Base-by-base conservation (phyloP, 30 jellyfish, hydroid and myxozoan species). In the Aurelia aurita region DNA sequence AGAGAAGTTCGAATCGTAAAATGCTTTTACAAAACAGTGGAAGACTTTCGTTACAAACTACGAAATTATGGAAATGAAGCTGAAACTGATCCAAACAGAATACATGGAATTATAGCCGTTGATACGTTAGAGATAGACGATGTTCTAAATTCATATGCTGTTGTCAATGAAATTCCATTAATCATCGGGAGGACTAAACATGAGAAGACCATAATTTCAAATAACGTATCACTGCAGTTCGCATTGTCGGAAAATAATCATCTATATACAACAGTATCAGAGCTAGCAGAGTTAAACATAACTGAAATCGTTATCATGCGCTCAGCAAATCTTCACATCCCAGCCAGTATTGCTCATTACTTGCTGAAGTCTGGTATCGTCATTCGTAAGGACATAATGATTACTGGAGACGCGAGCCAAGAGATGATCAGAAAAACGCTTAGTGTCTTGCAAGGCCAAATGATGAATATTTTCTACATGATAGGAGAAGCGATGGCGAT, bases 71-170 rank as follows among this genome's bases (percentile, higher is more conserved):
- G 34, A 23, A 58, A 21, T 13, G 20, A 54, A 18, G 32, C 35
- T 1, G 25, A 32, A 14, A 53, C 69, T 28, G 65, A 70, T 69
- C 87, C 90, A 26, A 69, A 51, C 13, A 59, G 46, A 46, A 2
- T 87, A 5, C 96, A 87, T 32, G 87, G 82, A 0, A 87, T 87
- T n/a, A 43, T 87, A 20, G 86, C 81, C 55, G 28, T 78, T 8
- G 69, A 87, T 35, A 58, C 82, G 16, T 57, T 11, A 16, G 60
- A 66, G 2, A 73, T 87, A 12, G 79, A 66, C 18, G 81, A n/a
- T 9, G 20, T 60, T n/a, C 25, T 87, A 21, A 53, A 58, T 66
- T 72, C 89, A 19, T 53, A 72, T 10, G 82, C 86, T 1, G 29
- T 10, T 8, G 22, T 31, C 18, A n/a, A 74, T 34, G 49, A 69